These are phyloP conservation scores for Dinothrombium tinctorium DNA, from an alignment of 1,140 invertebrate species.

Conservation along the genomic window DNA sequence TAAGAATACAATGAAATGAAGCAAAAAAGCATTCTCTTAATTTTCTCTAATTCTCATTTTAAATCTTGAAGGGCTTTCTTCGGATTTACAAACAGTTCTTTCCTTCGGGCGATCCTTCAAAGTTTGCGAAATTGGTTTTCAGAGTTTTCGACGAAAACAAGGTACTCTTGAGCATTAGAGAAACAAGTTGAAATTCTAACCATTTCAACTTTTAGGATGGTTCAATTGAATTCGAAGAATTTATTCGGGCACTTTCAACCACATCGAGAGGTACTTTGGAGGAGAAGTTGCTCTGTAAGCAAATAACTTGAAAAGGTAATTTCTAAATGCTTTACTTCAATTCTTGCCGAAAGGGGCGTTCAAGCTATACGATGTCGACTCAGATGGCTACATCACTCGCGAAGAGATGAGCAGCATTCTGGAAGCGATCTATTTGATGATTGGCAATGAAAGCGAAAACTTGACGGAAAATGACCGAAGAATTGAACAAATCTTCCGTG, in stretches of 20 bases:
- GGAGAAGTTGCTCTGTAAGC: slow-evolving; percentile 89
- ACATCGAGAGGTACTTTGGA: slow-evolving; percentile 86
- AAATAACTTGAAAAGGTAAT: background rate
- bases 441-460: slow-evolving; percentile 37
- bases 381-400: slow-evolving; percentile 80
- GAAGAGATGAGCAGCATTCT: slow-evolving; percentile 98
- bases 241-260: slow-evolving; percentile 78
- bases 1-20: too few species aligned
- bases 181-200: background rate
- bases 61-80: slow-evolving; percentile 96
- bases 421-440: slow-evolving; percentile 97
- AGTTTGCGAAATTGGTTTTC: slow-evolving; percentile 87
- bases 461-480: slow-evolving; percentile 21
- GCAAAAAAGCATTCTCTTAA: too few species aligned
- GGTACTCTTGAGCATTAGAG: slow-evolving; percentile 34
- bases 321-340: background rate
- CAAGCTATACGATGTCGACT: slow-evolving; percentile 51
- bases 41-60: too few species aligned
- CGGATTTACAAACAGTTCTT: slow-evolving; percentile 98
- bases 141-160: slow-evolving; percentile 95
- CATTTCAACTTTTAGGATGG: slow-evolving; percentile 41
- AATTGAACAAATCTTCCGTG: slow-evolving; percentile 90
- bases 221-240: slow-evolving; percentile 92
- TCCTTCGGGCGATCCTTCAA: slow-evolving; percentile 87
- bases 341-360: slow-evolving; percentile 54